Conservation (phyloP, 1,140 invertebrate genomes). For the Meloidogyne chitwoodi region DNA sequence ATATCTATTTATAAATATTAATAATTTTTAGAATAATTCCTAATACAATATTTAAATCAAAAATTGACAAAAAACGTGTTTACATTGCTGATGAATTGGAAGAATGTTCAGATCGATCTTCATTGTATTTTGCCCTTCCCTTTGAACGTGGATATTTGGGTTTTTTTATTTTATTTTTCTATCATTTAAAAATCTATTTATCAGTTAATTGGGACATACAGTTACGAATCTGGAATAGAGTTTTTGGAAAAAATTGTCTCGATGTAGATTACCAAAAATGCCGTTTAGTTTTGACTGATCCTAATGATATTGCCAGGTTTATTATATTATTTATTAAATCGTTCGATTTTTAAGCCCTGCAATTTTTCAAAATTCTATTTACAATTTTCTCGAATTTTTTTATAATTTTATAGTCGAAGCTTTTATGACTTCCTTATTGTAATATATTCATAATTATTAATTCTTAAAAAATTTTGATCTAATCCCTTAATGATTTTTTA, state of each 20-base stretch:
- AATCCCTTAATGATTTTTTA: not conserved
- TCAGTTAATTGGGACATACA: conserved; percentile 90
- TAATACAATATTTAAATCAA: conserved; percentile 96
- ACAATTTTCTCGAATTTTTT: too few species aligned
- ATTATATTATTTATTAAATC: not conserved
- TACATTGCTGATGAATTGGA: conserved; percentile 89
- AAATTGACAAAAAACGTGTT: conserved; percentile 82
- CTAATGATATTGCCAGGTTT: conserved; percentile 59
- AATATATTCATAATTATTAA: too few species aligned
- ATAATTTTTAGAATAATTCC: conserved; percentile 67
- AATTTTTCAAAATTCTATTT: too few species aligned
- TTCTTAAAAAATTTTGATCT: not conserved
- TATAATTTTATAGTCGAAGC: too few species aligned
- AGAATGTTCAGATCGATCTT: conserved; percentile 89
- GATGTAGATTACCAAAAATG: conserved; percentile 70
- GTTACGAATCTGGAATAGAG: conserved; percentile 91
- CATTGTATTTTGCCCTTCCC: conserved; percentile 85
- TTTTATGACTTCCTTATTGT: too few species aligned
- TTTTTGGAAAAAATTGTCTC: conserved; percentile 82
- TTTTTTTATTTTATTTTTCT: conserved; percentile 16
- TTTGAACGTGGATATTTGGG: conserved; percentile 75
- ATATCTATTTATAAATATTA: conserved; percentile 3
- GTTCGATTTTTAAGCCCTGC: not conserved
- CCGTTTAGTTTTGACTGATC: conserved; percentile 81
- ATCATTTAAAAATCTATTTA: conserved; percentile 68